Conservation (phyloP, 92 coral and sea anemone genomes). For the Paragorgia papillata region DNA sequence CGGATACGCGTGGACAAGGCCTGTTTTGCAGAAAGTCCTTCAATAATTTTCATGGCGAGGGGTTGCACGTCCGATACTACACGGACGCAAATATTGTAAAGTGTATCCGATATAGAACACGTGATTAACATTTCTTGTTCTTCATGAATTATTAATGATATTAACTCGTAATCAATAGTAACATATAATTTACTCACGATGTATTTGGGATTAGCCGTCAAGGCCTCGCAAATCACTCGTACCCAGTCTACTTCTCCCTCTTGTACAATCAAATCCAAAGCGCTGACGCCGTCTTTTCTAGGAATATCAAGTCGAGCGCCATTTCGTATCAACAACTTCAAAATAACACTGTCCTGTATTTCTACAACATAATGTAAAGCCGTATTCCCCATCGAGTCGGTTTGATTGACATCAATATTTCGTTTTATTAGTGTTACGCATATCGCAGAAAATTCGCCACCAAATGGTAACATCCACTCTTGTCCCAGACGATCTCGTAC, state of each 20-base stretch:
- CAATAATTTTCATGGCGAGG: too few species aligned
- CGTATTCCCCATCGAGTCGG: slow-evolving; percentile 16
- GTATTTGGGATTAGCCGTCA: too few species aligned
- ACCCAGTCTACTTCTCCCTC: slow-evolving; percentile 25
- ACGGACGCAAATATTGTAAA: too few species aligned
- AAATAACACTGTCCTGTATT: background rate
- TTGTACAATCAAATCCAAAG: background rate
- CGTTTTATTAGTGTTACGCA: slow-evolving; percentile 17
- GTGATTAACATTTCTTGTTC: too few species aligned
- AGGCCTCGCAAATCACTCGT: slow-evolving; percentile 15
- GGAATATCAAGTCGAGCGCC: slow-evolving; percentile 21
- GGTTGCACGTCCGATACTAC: too few species aligned
- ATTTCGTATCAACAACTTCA: slow-evolving; percentile 2
- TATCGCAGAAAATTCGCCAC: slow-evolving; percentile 22
- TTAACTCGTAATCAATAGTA: too few species aligned
- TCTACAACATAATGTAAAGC: slow-evolving; percentile 34
- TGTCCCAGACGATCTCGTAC: too few species aligned
- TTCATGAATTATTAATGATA: too few species aligned
- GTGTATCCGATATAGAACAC: too few species aligned
- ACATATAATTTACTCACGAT: too few species aligned
- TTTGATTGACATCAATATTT: slow-evolving; percentile 14
- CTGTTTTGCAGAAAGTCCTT: too few species aligned
- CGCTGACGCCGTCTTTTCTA: slow-evolving; percentile 6
- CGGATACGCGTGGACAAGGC: too few species aligned
- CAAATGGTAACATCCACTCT: slow-evolving; percentile 20